Evolutionary conservation across 2,113 vertebrate species (phyloP), one percentile per base, ranked within the genome.

Genomic region (Turnix velox): DNA sequence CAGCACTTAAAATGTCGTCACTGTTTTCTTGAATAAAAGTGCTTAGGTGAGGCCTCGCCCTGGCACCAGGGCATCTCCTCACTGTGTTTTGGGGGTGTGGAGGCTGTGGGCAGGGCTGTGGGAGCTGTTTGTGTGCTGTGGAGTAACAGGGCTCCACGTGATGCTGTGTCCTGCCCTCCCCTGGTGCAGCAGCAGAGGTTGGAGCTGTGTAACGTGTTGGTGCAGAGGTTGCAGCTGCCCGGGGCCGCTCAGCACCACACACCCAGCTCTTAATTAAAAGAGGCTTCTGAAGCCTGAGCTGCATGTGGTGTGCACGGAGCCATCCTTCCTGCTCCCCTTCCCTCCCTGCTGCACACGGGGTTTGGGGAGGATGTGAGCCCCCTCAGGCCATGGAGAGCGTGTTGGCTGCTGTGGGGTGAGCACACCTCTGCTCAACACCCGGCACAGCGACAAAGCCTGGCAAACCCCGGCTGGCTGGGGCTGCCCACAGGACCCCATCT

Each of bases 181-280:
- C 62, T 33, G 49, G 61, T 62, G 13, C 57, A 59, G 5, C 74
- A 23, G 66, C 2, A 10, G 55, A 4, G 14, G 28, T 27, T 13
- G 69, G 69, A 72, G 88, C 95, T 20, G 69, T 3, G 5, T 10
- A 55, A 65, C 80, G 1, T 94, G 96, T 94, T 58, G 84, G 31
- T 87, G 87, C 90, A 88, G 82, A 68, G 93, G 82, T 84, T 93
- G 78, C 83, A 84, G 94, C 85, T 86, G 88, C 94, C 95, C 52
- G 2, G 5, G 87, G 90, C 90, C 1, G 2, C 74, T 67, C 4
- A 86, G 58, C 85, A 45, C 49, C 78, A 77, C 88, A 93, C 94
- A 18, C 94, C 95, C 95, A n/a, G 59, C 18, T 24, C 45, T 87
- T 96, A 87, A 94, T 95, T 94, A 93, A n/a, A n/a, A 93, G 90